phyloP scores from a whole-genome alignment of 2,888 invertebrate species.

The Pilophorus perplexus region DNA sequence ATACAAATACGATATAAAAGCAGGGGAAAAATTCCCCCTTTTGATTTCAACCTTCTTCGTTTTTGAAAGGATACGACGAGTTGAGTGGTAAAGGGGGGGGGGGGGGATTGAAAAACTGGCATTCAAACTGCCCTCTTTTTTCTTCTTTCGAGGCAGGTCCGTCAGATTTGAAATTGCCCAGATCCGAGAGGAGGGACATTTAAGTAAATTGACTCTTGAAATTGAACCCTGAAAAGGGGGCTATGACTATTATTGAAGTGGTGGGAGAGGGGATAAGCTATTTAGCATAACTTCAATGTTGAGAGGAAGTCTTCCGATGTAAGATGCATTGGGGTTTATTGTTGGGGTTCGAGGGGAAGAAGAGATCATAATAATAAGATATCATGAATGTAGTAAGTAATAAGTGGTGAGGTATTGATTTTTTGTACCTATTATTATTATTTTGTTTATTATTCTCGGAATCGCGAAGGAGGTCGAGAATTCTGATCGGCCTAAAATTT shows the following conservation, averaged over 20 bases:
- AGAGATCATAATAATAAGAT: neutral
- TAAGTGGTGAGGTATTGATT: no score
- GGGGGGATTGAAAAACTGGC: conserved; percentile 6
- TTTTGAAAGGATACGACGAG: no score
- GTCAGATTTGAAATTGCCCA: neutral
- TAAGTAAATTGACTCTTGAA: conserved; percentile 41
- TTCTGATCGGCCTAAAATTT: no score
- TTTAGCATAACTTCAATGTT: no score
- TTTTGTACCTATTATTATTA: no score
- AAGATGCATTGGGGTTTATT: no score
- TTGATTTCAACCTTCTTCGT: neutral
- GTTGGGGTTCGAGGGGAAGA: neutral
- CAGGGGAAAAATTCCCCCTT: neutral
- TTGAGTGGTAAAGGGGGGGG: neutral
- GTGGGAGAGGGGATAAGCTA: no score
- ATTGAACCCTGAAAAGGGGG: conserved; percentile 31
- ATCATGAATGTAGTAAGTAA: no score
- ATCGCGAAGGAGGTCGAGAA: no score
- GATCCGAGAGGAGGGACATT: conserved; percentile 12
- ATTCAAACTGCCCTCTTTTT: conserved; percentile 1
- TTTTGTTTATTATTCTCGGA: neutral
- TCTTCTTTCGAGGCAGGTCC: neutral
- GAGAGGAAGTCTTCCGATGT: neutral
- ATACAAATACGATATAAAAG: conserved; percentile 34
- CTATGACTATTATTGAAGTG: conserved; percentile 29